Conservation (phyloP, 2,888 invertebrate genomes). For the Megalurothrips usitatus region DNA sequence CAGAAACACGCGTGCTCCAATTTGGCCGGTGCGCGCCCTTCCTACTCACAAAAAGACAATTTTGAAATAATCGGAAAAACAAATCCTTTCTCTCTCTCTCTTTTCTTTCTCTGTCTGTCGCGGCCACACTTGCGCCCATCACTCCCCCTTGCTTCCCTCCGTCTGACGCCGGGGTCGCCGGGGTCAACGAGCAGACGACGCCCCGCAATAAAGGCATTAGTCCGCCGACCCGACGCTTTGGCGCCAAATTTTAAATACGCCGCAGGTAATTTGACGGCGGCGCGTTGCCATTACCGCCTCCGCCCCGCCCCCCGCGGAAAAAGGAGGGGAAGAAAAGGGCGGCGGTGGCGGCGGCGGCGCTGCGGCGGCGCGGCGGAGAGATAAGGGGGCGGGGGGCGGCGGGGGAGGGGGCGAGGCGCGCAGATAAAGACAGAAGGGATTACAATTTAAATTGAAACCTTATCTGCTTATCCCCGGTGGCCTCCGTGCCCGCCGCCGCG, state of each 20-base stretch:
- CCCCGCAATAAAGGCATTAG: not conserved
- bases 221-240: not conserved
- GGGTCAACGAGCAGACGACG: not conserved
- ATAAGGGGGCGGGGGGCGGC: not conserved
- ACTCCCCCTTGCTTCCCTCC: not conserved
- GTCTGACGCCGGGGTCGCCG: not conserved
- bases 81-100: not conserved
- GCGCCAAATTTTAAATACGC: slow-evolving; percentile 17
- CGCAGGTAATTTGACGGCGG: slow-evolving; percentile 8
- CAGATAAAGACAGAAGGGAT: slow-evolving; percentile 15
- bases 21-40: too few species aligned
- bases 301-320: not conserved
- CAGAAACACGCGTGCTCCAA: too few species aligned
- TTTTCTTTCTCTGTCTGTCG: not conserved
- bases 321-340: not conserved
- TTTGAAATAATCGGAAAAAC: too few species aligned
- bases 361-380: not conserved
- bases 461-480: not conserved
- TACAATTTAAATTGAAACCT: slow-evolving; percentile 23
- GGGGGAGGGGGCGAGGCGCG: not conserved
- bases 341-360: not conserved
- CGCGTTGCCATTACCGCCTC: not conserved
- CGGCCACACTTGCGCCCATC: not conserved
- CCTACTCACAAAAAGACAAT: too few species aligned
- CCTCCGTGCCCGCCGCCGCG: not conserved